Percentiles rank a stretch among this genome's conserved stretches.
Evolutionary conservation across 1,140 invertebrate species (phyloP).

Genomic region (Rhopalosiphum maidis): DNA sequence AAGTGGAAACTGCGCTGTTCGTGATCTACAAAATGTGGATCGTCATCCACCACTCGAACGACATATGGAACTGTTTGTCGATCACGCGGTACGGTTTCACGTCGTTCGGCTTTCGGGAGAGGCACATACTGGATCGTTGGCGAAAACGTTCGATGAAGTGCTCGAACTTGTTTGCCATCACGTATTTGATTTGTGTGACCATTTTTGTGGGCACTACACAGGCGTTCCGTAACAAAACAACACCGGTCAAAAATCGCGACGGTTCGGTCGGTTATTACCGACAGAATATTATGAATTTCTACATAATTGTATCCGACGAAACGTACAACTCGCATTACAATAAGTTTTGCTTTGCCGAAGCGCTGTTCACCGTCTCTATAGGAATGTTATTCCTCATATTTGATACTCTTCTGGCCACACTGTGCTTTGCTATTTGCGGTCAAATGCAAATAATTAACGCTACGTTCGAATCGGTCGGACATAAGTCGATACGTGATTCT

Average conservation of each 20-base stretch:
- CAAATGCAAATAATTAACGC: not conserved
- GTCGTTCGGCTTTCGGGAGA: not conserved
- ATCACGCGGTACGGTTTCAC: not conserved
- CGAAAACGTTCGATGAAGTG: not conserved
- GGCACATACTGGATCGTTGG: not conserved
- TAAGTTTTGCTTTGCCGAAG: not conserved
- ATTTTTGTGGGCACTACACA: too few relatives aligned
- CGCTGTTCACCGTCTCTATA: accelerated
- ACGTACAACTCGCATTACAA: not conserved
- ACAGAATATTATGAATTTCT: not conserved
- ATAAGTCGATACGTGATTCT: not conserved
- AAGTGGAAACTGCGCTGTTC: not conserved
- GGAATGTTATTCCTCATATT: accelerated
- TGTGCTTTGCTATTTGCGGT: not conserved
- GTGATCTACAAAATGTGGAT: not conserved
- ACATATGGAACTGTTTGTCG: not conserved
- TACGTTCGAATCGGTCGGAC: not conserved
- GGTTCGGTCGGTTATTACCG: not conserved
- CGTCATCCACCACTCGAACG: not conserved
- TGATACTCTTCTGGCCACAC: not conserved
- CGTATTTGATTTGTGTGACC: too few relatives aligned
- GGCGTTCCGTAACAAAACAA: too few relatives aligned
- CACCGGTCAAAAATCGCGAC: not conserved
- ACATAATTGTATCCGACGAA: not conserved
- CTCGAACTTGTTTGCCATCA: accelerated